phyloP scores from a whole-genome alignment of 2,797 vertebrate species.

The Syngnathus acus region DNA sequence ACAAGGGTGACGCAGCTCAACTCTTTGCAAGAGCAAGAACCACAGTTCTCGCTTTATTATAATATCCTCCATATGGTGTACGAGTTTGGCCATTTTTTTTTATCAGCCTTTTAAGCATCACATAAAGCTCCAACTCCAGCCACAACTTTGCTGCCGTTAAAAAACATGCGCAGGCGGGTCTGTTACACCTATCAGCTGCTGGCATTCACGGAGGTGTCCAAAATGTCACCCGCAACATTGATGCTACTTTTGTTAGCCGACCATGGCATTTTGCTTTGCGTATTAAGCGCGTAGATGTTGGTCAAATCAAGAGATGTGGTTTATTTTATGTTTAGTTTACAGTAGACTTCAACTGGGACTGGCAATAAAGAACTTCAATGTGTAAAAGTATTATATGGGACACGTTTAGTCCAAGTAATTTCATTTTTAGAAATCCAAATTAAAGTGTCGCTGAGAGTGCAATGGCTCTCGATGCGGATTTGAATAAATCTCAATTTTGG shows the following conservation, averaged over 20 bases:
- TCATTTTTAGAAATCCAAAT: not conserved
- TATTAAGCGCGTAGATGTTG: too few relatives aligned
- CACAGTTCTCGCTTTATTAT: slow-evolving; percentile 27
- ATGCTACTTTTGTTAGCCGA: too few relatives aligned
- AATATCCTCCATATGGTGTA: slow-evolving; percentile 63
- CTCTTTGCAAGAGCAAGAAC: not conserved
- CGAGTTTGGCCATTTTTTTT: slow-evolving; percentile 33
- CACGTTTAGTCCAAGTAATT: too few relatives aligned
- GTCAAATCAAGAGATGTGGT: too few relatives aligned
- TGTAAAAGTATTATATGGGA: too few relatives aligned
- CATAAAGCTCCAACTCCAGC: slow-evolving; percentile 30
- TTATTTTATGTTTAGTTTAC: too few relatives aligned
- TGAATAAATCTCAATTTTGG: not conserved
- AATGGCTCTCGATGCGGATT: not conserved
- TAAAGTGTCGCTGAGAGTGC: not conserved
- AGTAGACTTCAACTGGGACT: too few relatives aligned
- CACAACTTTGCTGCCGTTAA: slow-evolving; percentile 46
- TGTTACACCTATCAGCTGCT: slow-evolving; percentile 54
- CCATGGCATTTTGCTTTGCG: too few relatives aligned
- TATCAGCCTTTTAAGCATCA: slow-evolving; percentile 35
- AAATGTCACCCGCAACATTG: slow-evolving; percentile 34
- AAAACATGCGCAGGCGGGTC: slow-evolving; percentile 51
- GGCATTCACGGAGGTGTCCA: slow-evolving; percentile 39
- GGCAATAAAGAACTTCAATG: too few relatives aligned
- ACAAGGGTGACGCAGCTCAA: not conserved